Percentiles rank a stretch among this genome's conserved stretches.
phyloP scores from a whole-genome alignment of 2,113 vertebrate genomes.

The Burhinus oedicnemus region DNA sequence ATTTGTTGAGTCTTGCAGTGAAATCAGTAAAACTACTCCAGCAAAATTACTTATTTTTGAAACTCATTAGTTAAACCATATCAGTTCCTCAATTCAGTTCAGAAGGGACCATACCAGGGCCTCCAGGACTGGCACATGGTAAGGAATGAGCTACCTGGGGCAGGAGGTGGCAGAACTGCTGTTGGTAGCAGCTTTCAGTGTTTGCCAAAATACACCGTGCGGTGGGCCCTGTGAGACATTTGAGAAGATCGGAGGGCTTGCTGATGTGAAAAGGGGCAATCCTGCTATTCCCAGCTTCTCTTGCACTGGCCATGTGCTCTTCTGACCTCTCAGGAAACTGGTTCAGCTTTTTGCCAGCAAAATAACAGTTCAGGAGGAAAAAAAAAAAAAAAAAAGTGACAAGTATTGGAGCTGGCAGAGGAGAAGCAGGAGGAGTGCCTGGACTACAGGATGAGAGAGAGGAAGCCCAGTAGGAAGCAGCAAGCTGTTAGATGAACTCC shows the following conservation, averaged over 20 bases:
- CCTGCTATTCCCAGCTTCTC: neutral
- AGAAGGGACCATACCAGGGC: neutral
- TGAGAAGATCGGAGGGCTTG: neutral
- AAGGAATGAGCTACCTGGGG: neutral
- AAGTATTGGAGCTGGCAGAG: neutral
- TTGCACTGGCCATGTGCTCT: neutral
- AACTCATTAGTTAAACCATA: neutral
- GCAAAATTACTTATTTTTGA: neutral
- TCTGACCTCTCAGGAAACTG: neutral
- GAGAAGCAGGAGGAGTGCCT: neutral
- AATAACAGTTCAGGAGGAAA: neutral
- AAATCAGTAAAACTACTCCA: neutral
- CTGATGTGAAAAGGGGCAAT: neutral
- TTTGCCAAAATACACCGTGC: neutral
- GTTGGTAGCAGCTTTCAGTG: neutral
- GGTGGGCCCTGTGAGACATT: neutral
- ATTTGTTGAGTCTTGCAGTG: neutral
- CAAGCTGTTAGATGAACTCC: conserved; percentile 42
- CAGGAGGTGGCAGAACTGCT: neutral
- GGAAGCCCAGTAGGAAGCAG: conserved; percentile 36
- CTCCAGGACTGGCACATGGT: neutral
- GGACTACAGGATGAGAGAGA: conserved; percentile 7
- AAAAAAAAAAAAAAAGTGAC: neutral
- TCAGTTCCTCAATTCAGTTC: neutral
- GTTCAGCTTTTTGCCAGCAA: neutral